These are phyloP conservation scores for Argentina silus DNA, from an alignment of 2,797 vertebrate species.

Conservation along the genomic window DNA sequence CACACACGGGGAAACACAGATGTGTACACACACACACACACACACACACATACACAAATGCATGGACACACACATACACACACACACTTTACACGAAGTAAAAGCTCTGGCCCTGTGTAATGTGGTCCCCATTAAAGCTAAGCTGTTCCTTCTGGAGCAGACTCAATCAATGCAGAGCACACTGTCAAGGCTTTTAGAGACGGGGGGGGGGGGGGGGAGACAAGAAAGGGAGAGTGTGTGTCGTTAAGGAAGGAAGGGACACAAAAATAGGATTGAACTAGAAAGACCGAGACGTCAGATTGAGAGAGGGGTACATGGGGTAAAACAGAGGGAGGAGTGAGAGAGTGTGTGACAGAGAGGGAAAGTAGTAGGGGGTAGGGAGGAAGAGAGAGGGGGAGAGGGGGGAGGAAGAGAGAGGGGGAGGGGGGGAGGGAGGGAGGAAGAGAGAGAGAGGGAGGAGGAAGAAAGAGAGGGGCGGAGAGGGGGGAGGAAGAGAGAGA, in stretches of 20 bases:
- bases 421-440: slow-evolving; percentile 1
- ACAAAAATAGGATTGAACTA: too few species aligned
- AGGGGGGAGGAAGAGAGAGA: neutral
- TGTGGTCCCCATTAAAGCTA: too few species aligned
- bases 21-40: too few species aligned
- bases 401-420: too few species aligned
- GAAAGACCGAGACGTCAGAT: too few species aligned
- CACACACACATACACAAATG: too few species aligned
- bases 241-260: neutral
- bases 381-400: neutral
- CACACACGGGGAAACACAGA: neutral
- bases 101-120: too few species aligned
- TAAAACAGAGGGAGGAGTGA: neutral
- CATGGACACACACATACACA: too few species aligned
- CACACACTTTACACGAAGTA: too few species aligned
- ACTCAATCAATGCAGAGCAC: too few species aligned
- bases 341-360: neutral
- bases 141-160: too few species aligned
- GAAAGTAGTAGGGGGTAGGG: neutral
- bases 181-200: neutral
- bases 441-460: neutral
- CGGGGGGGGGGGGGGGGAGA: neutral
- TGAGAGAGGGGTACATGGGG: too few species aligned
- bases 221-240: neutral
- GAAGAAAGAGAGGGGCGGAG: neutral